Evolutionary conservation across 1,140 invertebrate species (phyloP).

Genomic region (Bombus superbus): DNA sequence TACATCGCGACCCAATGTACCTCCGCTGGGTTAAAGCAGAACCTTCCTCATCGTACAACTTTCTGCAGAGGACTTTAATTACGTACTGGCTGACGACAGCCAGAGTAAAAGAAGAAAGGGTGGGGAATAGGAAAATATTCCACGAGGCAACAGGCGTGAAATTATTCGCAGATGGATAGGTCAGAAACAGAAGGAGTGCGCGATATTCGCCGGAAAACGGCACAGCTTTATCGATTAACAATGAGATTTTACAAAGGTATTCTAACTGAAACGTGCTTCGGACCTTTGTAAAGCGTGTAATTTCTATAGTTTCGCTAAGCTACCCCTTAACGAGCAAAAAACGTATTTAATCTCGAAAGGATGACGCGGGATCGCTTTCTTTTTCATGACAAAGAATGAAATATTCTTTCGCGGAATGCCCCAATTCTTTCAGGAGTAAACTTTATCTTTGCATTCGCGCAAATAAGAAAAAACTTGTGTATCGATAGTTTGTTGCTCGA

Average conservation of each 20-base stretch:
- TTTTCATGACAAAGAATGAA: neutral
- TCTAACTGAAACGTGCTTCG: neutral
- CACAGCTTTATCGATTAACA: neutral
- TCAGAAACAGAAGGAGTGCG: neutral
- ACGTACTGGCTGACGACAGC: neutral
- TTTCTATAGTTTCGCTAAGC: neutral
- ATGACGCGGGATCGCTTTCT: neutral
- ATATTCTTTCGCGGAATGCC: neutral
- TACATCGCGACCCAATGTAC: neutral
- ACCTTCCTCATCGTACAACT: neutral
- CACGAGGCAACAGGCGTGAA: conserved; percentile 7
- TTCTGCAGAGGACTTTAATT: neutral
- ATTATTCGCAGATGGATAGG: conserved; percentile 34
- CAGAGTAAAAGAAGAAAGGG: neutral
- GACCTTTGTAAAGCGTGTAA: neutral
- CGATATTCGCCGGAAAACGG: neutral
- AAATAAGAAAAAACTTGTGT: too few relatives aligned
- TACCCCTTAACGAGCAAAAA: neutral
- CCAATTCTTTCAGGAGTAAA: neutral
- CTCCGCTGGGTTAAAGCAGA: neutral
- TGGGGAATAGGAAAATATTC: conserved; percentile 9
- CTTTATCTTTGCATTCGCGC: neutral
- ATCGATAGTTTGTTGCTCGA: too few relatives aligned
- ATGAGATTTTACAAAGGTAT: conserved; percentile 1
- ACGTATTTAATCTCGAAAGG: neutral